These are phyloP conservation scores for Nasua narica DNA, from an alignment of 2,797 vertebrate species.

Conservation along the genomic window DNA sequence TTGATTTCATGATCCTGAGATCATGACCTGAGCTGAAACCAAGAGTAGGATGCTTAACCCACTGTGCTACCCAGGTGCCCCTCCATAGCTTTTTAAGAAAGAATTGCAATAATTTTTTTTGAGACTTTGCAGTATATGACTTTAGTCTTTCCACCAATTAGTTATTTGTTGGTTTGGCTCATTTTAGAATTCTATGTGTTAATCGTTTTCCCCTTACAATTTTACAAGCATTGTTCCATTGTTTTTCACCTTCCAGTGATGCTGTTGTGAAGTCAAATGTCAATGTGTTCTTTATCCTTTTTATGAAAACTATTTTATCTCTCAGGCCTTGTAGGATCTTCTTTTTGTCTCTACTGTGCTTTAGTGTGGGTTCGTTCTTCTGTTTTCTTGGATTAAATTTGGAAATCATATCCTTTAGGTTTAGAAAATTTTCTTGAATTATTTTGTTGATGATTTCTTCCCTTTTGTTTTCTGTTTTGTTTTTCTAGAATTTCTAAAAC, in stretches of 20 bases:
- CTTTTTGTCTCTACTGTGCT: background rate
- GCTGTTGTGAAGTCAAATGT: background rate
- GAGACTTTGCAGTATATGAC: background rate
- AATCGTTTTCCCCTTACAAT: background rate
- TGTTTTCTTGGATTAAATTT: background rate
- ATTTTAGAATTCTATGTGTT: background rate
- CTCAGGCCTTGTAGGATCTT: background rate
- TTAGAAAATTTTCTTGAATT: constrained; percentile 18
- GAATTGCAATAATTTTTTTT: background rate
- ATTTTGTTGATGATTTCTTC: background rate
- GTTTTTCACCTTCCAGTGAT: background rate
- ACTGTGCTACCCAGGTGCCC: background rate
- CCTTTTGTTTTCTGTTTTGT: background rate
- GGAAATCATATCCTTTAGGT: background rate
- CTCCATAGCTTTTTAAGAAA: background rate
- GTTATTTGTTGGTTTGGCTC: background rate
- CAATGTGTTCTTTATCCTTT: background rate
- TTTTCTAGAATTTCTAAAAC: constrained; percentile 12
- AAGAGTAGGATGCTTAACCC: background rate
- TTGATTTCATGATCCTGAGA: background rate
- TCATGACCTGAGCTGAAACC: background rate
- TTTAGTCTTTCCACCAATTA: background rate
- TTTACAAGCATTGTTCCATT: background rate
- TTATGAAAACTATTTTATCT: background rate
- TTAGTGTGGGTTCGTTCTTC: background rate